Conservation (phyloP, 1,140 invertebrate genomes). For the Drosophila auraria region DNA sequence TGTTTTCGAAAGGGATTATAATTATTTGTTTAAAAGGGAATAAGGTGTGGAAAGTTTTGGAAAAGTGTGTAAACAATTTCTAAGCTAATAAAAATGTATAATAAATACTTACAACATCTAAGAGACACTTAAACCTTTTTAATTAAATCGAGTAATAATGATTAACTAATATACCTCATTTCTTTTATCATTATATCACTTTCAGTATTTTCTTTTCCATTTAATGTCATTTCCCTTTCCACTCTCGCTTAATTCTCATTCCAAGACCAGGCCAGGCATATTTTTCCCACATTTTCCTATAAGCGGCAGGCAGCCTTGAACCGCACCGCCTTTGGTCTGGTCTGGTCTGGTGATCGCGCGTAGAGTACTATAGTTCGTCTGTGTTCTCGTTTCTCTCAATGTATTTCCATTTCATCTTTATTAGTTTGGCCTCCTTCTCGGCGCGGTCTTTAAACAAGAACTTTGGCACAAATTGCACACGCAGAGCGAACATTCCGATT, state of each 20-base stretch:
- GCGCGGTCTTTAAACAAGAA: constrained; percentile 57
- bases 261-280: background rate
- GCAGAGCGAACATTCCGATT: constrained; percentile 40
- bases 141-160: too few relatives aligned
- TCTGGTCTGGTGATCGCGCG: constrained; percentile 12
- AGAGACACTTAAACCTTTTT: background rate
- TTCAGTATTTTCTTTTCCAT: background rate
- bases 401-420: constrained; percentile 63
- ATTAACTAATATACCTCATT: background rate
- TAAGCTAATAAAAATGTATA: too few relatives aligned
- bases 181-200: background rate
- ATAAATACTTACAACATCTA: too few relatives aligned
- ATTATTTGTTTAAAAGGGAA: background rate
- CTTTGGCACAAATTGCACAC: constrained; percentile 59
- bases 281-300: constrained; percentile 38
- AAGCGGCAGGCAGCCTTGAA: constrained; percentile 38
- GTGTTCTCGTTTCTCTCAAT: constrained; percentile 49
- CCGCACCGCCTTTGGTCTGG: constrained; percentile 21
- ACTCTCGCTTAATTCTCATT: background rate
- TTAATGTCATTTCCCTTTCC: background rate
- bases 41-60: background rate
- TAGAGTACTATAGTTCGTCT: constrained; percentile 29
- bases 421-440: constrained; percentile 58
- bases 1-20: background rate
- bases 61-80: too few relatives aligned